Evolutionary conservation across 2,888 invertebrate species (phyloP).

Genomic region (Coleophora deauratella): DNA sequence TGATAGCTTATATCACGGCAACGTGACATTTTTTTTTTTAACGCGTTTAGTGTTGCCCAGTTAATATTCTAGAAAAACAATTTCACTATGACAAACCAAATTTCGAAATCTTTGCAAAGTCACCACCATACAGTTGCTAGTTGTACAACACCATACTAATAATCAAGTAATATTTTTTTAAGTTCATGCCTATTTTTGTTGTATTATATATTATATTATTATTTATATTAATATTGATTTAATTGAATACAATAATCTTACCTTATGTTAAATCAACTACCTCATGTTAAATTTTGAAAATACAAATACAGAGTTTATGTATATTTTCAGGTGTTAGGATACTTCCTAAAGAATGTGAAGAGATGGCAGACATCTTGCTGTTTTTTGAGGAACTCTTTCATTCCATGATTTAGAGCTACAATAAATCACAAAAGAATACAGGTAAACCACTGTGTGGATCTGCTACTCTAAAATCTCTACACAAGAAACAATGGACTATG

Average conservation of each 20-base stretch:
- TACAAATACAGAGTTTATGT: slow-evolving; percentile 17
- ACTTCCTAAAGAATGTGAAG: slow-evolving; percentile 6
- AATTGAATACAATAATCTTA: slow-evolving; percentile 19
- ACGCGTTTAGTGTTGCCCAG: too few relatives aligned
- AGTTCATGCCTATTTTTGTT: too few relatives aligned
- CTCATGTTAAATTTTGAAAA: slow-evolving; percentile 21
- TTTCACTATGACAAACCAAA: too few relatives aligned
- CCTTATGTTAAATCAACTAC: too few relatives aligned
- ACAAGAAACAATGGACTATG: slow-evolving; percentile 6
- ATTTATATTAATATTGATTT: slow-evolving; percentile 17
- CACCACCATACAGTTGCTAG: too few relatives aligned
- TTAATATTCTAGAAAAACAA: too few relatives aligned
- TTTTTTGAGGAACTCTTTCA: slow-evolving; percentile 14
- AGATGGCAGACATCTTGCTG: slow-evolving; percentile 9
- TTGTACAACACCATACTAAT: too few relatives aligned
- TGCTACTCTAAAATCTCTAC: slow-evolving; percentile 10
- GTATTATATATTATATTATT: slow-evolving; percentile 15
- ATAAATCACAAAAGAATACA: background rate
- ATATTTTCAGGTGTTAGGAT: slow-evolving; percentile 7
- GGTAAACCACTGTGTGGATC: slow-evolving; percentile 5
- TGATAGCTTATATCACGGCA: too few relatives aligned
- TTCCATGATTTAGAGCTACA: slow-evolving; percentile 10
- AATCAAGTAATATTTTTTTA: too few relatives aligned
- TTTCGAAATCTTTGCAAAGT: too few relatives aligned
- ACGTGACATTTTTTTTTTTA: too few relatives aligned